Conservation (phyloP, 2,113 vertebrate genomes). For the Ammodytes marinus region DNA sequence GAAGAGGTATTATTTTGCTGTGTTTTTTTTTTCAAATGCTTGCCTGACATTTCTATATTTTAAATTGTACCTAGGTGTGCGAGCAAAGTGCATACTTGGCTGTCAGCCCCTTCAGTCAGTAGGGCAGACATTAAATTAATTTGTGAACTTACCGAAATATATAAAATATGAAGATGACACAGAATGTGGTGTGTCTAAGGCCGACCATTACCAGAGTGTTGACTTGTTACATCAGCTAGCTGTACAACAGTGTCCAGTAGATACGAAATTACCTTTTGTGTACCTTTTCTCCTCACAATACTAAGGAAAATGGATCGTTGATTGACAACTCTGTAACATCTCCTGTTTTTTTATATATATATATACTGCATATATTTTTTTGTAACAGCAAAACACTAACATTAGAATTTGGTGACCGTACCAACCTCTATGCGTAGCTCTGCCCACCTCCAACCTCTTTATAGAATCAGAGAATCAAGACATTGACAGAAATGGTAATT, state of each 20-base stretch:
- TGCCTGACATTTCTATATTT: slow-evolving; percentile 13
- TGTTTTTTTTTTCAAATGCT: slow-evolving; percentile 16
- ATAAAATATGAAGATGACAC: neutral
- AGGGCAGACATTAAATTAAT: neutral
- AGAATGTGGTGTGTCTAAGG: neutral
- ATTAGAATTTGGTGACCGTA: too few relatives aligned
- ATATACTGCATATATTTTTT: too few relatives aligned
- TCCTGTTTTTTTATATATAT: too few relatives aligned
- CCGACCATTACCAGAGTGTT: neutral
- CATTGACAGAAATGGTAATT: neutral
- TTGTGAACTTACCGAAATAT: neutral
- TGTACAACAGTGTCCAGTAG: neutral
- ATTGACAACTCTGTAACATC: too few relatives aligned
- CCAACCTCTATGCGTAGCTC: too few relatives aligned
- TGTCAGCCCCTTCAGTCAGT: slow-evolving; percentile 1
- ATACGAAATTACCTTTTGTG: neutral
- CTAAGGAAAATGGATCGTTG: too few relatives aligned
- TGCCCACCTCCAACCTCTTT: too few relatives aligned
- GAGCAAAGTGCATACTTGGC: neutral
- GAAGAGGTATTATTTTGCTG: neutral
- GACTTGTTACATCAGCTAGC: neutral
- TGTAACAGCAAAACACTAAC: too few relatives aligned
- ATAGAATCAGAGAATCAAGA: too few relatives aligned
- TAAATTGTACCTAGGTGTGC: neutral
- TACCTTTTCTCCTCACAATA: neutral